These are phyloP conservation scores for Ditylenchus dipsaci DNA, from an alignment of 1,140 invertebrate genomes.

Conservation along the genomic window DNA sequence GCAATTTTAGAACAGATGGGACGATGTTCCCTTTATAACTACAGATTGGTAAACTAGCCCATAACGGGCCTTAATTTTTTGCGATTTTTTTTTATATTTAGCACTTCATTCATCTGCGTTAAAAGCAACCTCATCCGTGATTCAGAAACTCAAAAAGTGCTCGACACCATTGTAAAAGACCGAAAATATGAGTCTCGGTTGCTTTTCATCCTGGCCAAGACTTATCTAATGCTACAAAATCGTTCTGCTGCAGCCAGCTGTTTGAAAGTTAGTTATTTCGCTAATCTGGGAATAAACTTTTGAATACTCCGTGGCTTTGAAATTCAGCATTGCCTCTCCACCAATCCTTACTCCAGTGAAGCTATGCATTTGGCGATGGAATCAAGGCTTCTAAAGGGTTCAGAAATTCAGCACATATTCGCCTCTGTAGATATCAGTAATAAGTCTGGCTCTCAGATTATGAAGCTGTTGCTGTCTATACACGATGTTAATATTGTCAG, in stretches of 20 bases:
- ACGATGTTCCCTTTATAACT: slow-evolving; percentile 25
- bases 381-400: slow-evolving; percentile 16
- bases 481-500: slow-evolving; percentile 16
- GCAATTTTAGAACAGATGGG: slow-evolving; percentile 10
- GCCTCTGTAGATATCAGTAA: slow-evolving; percentile 14
- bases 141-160: slow-evolving; percentile 4
- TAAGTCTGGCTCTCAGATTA: slow-evolving; percentile 15
- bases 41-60: slow-evolving; percentile 17
- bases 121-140: slow-evolving; percentile 7
- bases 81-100: not conserved
- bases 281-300: not conserved
- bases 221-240: slow-evolving; percentile 46
- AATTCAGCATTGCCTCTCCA: slow-evolving; percentile 22
- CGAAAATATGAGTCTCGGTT: slow-evolving; percentile 35
- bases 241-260: slow-evolving; percentile 32
- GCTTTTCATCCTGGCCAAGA: slow-evolving; percentile 35
- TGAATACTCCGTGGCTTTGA: not conserved
- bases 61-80: not conserved
- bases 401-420: slow-evolving; percentile 21
- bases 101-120: not conserved
- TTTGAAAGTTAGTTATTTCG: slow-evolving; percentile 1
- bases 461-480: slow-evolving; percentile 29
- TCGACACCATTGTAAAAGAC: slow-evolving; percentile 24
- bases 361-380: slow-evolving; percentile 37
- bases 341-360: slow-evolving; percentile 36